Conservation (phyloP, 1,140 invertebrate species). For the Gonioctena quinquepunctata region DNA sequence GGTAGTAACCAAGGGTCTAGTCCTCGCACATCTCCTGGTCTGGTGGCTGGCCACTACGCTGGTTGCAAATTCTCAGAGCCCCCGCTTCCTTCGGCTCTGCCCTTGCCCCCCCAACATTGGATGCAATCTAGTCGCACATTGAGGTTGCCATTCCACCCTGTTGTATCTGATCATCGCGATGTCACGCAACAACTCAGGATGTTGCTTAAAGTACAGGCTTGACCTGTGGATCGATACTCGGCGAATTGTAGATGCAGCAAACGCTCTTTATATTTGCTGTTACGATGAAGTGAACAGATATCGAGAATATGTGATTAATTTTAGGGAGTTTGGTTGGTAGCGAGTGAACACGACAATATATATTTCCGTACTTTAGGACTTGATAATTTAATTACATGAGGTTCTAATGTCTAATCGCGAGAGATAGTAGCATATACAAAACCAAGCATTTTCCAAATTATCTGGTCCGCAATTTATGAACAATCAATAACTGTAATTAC, state of each 20-base stretch:
- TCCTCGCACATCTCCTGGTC: constrained; percentile 45
- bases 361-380: constrained; percentile 11
- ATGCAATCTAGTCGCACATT: constrained; percentile 42
- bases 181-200: constrained; percentile 59
- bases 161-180: constrained; percentile 48
- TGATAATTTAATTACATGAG: constrained; percentile 5
- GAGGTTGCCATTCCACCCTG: constrained; percentile 21
- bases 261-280: constrained; percentile 43
- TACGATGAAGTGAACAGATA: constrained; percentile 39
- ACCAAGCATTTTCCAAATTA: not conserved
- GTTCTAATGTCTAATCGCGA: not conserved
- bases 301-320: constrained; percentile 41
- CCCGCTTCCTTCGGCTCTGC: constrained; percentile 64
- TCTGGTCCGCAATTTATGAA: not conserved
- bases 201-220: constrained; percentile 61
- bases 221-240: constrained; percentile 41
- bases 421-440: not conserved
- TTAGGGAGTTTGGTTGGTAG: constrained; percentile 46
- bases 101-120: constrained; percentile 66
- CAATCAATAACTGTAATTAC: not conserved
- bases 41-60: constrained; percentile 59
- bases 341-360: constrained; percentile 56
- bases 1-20: constrained; percentile 11
- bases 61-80: constrained; percentile 67
- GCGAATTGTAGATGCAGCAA: constrained; percentile 20